Evolutionary conservation across 2,797 vertebrate species (phyloP), one percentile per base, ranked within the genome.

Genomic region (Pogonophryne albipinna): DNA sequence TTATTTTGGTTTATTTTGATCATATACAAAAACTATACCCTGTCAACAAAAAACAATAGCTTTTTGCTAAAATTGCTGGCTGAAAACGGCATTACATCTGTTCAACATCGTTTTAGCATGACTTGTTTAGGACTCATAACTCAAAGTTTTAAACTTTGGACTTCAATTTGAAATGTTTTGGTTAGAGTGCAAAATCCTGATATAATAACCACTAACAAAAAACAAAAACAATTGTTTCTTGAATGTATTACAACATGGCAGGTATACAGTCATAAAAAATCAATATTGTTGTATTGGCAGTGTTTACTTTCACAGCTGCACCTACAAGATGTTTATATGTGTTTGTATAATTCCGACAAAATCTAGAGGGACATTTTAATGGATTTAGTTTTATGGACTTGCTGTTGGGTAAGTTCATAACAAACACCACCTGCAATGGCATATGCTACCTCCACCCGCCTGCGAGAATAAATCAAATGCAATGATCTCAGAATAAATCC

Each of bases 381-480:
- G 55, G 75, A 85, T 91, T 69, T 62, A n/a, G 63, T 85, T 88
- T 87, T 63, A 71, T 69, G 31, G 76, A 76, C 60, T 74, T 71
- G 58, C 70, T 83, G 52, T 77, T 56, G 56, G 62, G 68, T 38
- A 50, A 47, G 62, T 86, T 80, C 53, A 71, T 55, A 78, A 85
- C 83, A 82, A 85, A 88, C 76, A 74, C 59, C 87, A 88, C 86
- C 87, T 91, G 87, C 76, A 82, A 66, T 17, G 52, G 45, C 83
- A 87, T 86, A 84, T 89, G 85, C 44, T 78, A 61, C 57, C 66
- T 56, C 71, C 0, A 1, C 69, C 77, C 72, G 71, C 51, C 61
- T 80, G 72, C 47, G 20, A 4, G 62, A 74, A 78, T 80, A 80
- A 74, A 85, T 80, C 66, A 74, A 59, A 31, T 52, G 23, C 42